These are phyloP conservation scores for Ranitomeya variabilis DNA, from an alignment of 2,113 vertebrate species.

Conservation along the genomic window DNA sequence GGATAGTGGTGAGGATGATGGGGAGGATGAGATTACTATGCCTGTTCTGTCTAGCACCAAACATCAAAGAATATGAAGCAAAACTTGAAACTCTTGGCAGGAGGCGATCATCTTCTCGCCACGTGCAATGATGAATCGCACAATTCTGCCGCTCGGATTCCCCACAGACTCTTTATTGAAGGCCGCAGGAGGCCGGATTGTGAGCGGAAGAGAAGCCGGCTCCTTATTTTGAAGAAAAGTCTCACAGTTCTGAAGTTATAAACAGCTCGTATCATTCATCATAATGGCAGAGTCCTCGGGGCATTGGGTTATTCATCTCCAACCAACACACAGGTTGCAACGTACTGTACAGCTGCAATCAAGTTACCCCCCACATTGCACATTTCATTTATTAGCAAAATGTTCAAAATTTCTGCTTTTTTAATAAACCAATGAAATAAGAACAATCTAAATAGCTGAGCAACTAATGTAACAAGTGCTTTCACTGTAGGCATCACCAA, in stretches of 20 bases:
- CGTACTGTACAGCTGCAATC: too few relatives aligned
- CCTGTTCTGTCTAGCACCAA: neutral
- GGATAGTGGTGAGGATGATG: neutral
- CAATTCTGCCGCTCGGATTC: neutral
- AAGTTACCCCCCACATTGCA: too few relatives aligned
- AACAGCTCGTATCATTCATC: neutral
- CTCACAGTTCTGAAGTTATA: neutral
- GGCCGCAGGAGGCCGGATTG: neutral
- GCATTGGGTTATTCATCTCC: neutral
- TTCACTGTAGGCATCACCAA: too few relatives aligned
- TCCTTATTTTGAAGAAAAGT: neutral
- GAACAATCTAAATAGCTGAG: too few relatives aligned
- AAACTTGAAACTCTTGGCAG: neutral
- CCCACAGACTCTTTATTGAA: neutral
- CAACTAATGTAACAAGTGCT: too few relatives aligned
- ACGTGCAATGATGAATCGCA: neutral
- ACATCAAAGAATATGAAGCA: neutral
- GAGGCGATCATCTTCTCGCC: neutral
- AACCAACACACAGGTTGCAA: neutral
- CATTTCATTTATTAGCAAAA: too few relatives aligned
- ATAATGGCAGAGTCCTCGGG: neutral
- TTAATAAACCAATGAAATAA: too few relatives aligned
- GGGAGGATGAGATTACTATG: neutral
- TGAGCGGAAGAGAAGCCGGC: neutral
- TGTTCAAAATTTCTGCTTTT: too few relatives aligned